Evolutionary conservation across 2,113 vertebrate species (phyloP).

Genomic region (Galeopterus variegatus): DNA sequence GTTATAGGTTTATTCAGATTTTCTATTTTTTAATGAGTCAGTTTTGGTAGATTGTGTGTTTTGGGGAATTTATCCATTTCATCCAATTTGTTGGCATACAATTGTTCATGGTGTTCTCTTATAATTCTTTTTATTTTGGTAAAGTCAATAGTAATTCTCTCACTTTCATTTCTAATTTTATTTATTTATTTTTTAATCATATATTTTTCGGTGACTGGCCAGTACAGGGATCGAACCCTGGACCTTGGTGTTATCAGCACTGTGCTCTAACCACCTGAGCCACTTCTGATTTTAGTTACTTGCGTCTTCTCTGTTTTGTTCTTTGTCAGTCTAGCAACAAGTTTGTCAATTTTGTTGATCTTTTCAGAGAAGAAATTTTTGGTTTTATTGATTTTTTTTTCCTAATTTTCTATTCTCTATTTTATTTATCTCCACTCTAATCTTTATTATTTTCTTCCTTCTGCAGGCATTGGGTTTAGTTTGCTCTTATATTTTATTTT

Average conservation of each 20-base stretch:
- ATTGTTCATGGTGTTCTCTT: not conserved
- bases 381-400: no score
- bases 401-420: no score
- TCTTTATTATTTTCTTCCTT: not conserved
- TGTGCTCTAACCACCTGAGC: no score
- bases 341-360: no score
- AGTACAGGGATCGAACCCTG: no score
- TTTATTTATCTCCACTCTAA: not conserved
- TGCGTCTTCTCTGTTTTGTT: no score
- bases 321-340: no score
- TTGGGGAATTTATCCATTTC: not conserved
- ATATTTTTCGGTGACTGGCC: no score
- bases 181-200: no score
- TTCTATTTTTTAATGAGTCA: not conserved
- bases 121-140: not conserved
- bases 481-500: not conserved
- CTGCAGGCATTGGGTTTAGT: not conserved
- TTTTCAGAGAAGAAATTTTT: no score
- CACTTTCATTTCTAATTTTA: not conserved
- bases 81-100: not conserved
- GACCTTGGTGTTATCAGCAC: no score
- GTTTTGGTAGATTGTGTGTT: not conserved
- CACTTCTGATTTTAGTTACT: not conserved
- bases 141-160: not conserved
- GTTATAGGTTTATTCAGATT: no score